Evolutionary conservation across 1,140 invertebrate species (phyloP).

Genomic region (Leptonema lineaticorne): DNA sequence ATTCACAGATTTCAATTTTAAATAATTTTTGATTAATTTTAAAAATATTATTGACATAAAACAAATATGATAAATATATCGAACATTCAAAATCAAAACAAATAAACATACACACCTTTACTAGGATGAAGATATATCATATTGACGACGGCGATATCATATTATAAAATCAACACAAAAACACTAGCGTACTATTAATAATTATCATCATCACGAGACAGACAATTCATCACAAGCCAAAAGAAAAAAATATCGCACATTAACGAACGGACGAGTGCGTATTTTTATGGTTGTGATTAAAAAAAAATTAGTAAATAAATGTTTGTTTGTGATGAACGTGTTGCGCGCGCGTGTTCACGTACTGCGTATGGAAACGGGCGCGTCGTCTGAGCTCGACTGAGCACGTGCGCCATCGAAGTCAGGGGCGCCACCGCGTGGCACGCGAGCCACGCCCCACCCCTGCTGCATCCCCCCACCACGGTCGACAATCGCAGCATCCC

Average conservation of each 20-base stretch:
- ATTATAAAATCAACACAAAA: conserved; percentile 28
- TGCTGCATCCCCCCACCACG: not conserved
- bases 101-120: not conserved
- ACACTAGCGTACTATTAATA: not conserved
- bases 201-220: not conserved
- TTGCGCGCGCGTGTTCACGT: not conserved
- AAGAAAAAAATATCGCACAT: too few relatives aligned
- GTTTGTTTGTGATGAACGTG: too few relatives aligned
- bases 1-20: too few relatives aligned
- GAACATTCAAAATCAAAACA: too few relatives aligned
- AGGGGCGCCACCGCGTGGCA: conserved; percentile 20
- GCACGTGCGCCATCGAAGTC: conserved; percentile 6
- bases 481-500: not conserved
- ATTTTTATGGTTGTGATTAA: too few relatives aligned
- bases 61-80: too few relatives aligned
- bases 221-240: not conserved
- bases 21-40: too few relatives aligned
- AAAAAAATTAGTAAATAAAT: too few relatives aligned
- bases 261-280: too few relatives aligned
- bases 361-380: not conserved
- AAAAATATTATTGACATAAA: too few relatives aligned
- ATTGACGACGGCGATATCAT: not conserved
- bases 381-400: conserved; percentile 37
- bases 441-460: conserved; percentile 23
- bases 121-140: conserved; percentile 6